phyloP scores from a whole-genome alignment of 2,888 invertebrate genomes.

The Xanthostigma xanthostigma region DNA sequence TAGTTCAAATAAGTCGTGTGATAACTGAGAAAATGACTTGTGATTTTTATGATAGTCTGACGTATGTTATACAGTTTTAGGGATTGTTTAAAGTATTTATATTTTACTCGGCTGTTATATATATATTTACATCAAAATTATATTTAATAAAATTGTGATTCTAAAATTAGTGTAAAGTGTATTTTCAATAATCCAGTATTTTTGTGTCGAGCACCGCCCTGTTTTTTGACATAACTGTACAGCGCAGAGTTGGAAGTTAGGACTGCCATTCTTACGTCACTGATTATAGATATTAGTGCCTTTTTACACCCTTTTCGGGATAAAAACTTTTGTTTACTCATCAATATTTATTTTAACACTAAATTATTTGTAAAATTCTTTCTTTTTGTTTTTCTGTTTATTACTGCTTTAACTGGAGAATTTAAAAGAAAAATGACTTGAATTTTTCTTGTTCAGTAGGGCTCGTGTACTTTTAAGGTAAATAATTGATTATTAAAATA shows the following conservation, averaged over 20 bases:
- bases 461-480: too few relatives aligned
- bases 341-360: too few relatives aligned
- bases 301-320: too few relatives aligned
- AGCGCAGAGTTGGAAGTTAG: conserved; percentile 7
- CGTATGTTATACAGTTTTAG: neutral
- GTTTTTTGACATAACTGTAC: conserved; percentile 1
- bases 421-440: too few relatives aligned
- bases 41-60: conserved; percentile 2
- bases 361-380: too few relatives aligned
- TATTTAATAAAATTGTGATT: neutral
- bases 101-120: neutral
- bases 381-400: too few relatives aligned
- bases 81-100: neutral
- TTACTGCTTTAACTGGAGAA: too few relatives aligned
- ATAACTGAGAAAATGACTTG: conserved; percentile 6
- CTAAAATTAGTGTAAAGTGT: neutral
- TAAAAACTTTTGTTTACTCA: too few relatives aligned
- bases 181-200: neutral
- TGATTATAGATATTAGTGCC: neutral
- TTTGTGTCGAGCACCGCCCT: conserved; percentile 5
- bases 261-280: conserved; percentile 5
- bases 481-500: too few relatives aligned
- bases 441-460: too few relatives aligned
- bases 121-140: neutral
- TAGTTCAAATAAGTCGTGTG: neutral